Percentiles rank a stretch among this genome's conserved stretches.
phyloP scores from a whole-genome alignment of 2,888 invertebrate species.

The Podabrus alpinus region DNA sequence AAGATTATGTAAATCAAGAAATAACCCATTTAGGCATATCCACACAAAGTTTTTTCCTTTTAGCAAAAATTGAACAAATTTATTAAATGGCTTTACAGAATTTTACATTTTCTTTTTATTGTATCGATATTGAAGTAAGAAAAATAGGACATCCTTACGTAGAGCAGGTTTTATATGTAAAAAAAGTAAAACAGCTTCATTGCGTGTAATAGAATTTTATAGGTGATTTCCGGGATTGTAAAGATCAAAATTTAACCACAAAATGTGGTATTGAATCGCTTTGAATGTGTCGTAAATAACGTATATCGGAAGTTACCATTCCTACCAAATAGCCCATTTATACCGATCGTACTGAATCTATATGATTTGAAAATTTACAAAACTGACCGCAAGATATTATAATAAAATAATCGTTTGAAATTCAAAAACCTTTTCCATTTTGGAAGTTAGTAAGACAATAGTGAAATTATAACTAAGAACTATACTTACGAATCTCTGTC shows the following conservation, averaged over 20 bases:
- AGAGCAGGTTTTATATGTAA: slow-evolving; percentile 17
- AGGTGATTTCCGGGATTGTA: slow-evolving; percentile 28
- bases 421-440: neutral
- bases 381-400: slow-evolving; percentile 8
- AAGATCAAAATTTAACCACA: slow-evolving; percentile 30
- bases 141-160: slow-evolving; percentile 6
- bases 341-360: slow-evolving; percentile 21
- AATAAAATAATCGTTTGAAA: slow-evolving; percentile 4
- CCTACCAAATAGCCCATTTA: slow-evolving; percentile 24
- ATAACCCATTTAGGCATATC: slow-evolving; percentile 28
- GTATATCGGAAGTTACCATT: slow-evolving; percentile 24
- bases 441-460: neutral
- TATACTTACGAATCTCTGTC: too few species aligned
- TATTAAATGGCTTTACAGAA: neutral
- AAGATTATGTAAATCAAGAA: slow-evolving; percentile 32
- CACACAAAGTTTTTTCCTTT: slow-evolving; percentile 16
- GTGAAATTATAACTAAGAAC: neutral
- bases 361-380: slow-evolving; percentile 16
- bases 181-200: slow-evolving; percentile 31
- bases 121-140: neutral
- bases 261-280: slow-evolving; percentile 24
- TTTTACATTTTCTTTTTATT: neutral
- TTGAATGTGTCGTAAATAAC: slow-evolving; percentile 24
- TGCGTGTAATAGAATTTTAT: slow-evolving; percentile 32
- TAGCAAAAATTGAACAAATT: slow-evolving; percentile 9